Conservation (phyloP, 1,140 invertebrate species). For the Drosophila carrolli region DNA sequence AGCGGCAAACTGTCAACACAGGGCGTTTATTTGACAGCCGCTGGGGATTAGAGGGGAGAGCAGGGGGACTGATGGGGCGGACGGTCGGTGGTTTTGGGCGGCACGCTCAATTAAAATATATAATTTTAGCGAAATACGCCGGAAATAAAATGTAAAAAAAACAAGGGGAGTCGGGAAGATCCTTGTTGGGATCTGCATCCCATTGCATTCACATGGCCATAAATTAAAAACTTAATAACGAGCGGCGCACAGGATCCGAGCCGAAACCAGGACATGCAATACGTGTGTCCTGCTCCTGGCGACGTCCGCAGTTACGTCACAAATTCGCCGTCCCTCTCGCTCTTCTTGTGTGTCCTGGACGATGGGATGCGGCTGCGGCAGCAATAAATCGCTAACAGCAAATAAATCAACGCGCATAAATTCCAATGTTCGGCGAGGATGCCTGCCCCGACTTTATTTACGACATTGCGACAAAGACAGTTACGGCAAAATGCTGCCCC, state of each 20-base stretch:
- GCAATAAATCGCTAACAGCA: slow-evolving; percentile 84
- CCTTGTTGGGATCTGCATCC: slow-evolving; percentile 33
- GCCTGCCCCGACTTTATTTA: slow-evolving; percentile 79
- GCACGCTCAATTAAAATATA: slow-evolving; percentile 82
- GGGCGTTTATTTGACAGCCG: slow-evolving; percentile 69
- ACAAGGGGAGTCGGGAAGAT: slow-evolving; percentile 24
- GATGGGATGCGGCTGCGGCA: slow-evolving; percentile 73
- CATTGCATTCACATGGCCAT: slow-evolving; percentile 73
- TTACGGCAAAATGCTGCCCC: slow-evolving; percentile 71
- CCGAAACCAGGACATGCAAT: slow-evolving; percentile 76
- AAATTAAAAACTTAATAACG: slow-evolving; percentile 84
- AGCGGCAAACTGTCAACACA: slow-evolving; percentile 58
- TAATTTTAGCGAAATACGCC: slow-evolving; percentile 67
- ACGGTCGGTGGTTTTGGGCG: slow-evolving; percentile 8
- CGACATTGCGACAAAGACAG: slow-evolving; percentile 82
- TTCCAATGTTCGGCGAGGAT: slow-evolving; percentile 80
- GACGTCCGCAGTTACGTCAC: slow-evolving; percentile 59
- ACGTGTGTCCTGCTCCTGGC: slow-evolving; percentile 62
- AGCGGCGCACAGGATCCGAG: slow-evolving; percentile 54
- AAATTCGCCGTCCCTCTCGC: slow-evolving; percentile 20
- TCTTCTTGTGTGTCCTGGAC: slow-evolving; percentile 5
- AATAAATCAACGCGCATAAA: slow-evolving; percentile 84
- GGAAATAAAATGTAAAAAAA: slow-evolving; percentile 28
- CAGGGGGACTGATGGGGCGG: slow-evolving; percentile 1
- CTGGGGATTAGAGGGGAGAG: slow-evolving; percentile 49